These are phyloP conservation scores for Phalloptychus januarius DNA, from an alignment of 2,797 vertebrate genomes.

Conservation along the genomic window DNA sequence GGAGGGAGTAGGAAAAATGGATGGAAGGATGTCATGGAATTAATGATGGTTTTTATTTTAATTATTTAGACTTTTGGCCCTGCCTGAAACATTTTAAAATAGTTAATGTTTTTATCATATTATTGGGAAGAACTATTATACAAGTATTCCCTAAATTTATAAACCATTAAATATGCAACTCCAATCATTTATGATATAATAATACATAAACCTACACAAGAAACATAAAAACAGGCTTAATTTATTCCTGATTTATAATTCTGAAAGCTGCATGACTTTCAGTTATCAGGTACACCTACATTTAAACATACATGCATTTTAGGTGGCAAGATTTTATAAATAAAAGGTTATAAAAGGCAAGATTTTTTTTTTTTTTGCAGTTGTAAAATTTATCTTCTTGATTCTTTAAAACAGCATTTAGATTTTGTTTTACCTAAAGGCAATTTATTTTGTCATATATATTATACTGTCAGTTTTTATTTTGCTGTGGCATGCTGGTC, in stretches of 20 bases:
- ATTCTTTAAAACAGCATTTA: not conserved
- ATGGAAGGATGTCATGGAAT: not conserved
- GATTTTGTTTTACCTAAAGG: not conserved
- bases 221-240: too few species aligned
- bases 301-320: slow-evolving; percentile 1
- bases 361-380: not conserved
- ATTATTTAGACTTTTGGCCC: not conserved
- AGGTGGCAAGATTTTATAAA: too few species aligned
- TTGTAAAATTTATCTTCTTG: not conserved
- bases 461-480: too few species aligned
- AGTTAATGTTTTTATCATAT: not conserved
- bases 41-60: not conserved
- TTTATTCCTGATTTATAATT: slow-evolving; percentile 39
- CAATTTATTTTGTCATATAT: not conserved
- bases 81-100: slow-evolving; percentile 18
- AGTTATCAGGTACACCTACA: slow-evolving; percentile 45
- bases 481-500: too few species aligned
- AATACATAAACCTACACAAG: too few species aligned
- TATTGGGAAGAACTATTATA: too few species aligned
- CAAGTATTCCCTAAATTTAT: too few species aligned
- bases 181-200: too few species aligned
- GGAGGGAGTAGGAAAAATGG: not conserved
- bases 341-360: slow-evolving; percentile 5
- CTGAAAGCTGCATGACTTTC: slow-evolving; percentile 25
- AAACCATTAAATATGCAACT: too few species aligned